These are phyloP conservation scores for Ennomos fuscantarius DNA, from an alignment of 2,888 invertebrate genomes.

Conservation along the genomic window DNA sequence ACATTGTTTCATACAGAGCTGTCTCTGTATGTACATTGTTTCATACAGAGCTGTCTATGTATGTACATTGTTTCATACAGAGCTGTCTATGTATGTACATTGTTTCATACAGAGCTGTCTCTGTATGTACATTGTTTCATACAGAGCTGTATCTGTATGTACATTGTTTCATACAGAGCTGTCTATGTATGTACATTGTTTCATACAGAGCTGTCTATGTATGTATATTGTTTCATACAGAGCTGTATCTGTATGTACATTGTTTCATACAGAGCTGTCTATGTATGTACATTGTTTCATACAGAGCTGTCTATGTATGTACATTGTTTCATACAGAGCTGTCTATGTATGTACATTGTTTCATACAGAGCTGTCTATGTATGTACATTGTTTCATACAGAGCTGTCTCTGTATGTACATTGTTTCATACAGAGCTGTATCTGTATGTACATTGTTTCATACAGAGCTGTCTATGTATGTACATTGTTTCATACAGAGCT, in stretches of 20 bases:
- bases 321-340: slow-evolving; percentile 15
- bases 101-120: slow-evolving; percentile 12
- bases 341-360: slow-evolving; percentile 23
- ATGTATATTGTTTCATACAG: slow-evolving; percentile 15
- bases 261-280: slow-evolving; percentile 12
- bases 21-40: slow-evolving; percentile 23
- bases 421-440: slow-evolving; percentile 12
- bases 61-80: slow-evolving; percentile 16
- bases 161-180: slow-evolving; percentile 15
- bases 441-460: slow-evolving; percentile 19
- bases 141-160: too few relatives aligned
- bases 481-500: slow-evolving; percentile 15
- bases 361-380: too few relatives aligned
- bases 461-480: too few relatives aligned
- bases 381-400: slow-evolving; percentile 16
- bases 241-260: too few relatives aligned
- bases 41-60: too few relatives aligned
- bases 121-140: slow-evolving; percentile 19
- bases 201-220: too few relatives aligned
- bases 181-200: slow-evolving; percentile 23
- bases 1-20: slow-evolving; percentile 15
- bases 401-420: too few relatives aligned
- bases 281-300: slow-evolving; percentile 19
- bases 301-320: too few relatives aligned
- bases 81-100: too few relatives aligned